Evolutionary conservation across 2,113 vertebrate genomes (phyloP), one percentile per base, ranked within the genome.

Genomic region (Miniopterus natalensis): DNA sequence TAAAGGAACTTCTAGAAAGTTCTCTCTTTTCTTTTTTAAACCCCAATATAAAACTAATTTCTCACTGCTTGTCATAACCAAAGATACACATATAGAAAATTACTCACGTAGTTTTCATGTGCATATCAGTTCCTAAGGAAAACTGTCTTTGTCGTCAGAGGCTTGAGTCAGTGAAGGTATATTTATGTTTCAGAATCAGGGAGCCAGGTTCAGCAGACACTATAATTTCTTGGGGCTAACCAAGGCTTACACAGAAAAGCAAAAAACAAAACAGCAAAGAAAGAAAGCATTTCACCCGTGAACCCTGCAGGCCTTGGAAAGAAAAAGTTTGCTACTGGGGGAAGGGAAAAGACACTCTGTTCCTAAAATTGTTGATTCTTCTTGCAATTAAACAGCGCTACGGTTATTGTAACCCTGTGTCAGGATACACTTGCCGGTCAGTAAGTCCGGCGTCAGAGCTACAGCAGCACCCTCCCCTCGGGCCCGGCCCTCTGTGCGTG

Each of bases 211-310:
- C 15, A 71, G 57, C 88, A 95, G 93, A 83, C 65, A 80, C 63
- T 94, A 0, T 95, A 94, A 97, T 97, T 96, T 96, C 61, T 83
- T 79, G n/a, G 47, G 65, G 78, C 36, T 94, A 92, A 74, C 85
- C 71, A 96, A 94, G 47, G 61, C 86, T 81, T 84, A 36, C 83
- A 79, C 45, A 45, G 45, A 78, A 78, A 92, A 59, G 40, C 6
- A 14, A 68, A 77, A 80, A 77, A 80, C 40, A 78, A 96, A 83
- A 84, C 36, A 77, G 47, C 29, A 53, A 65, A 78, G 77, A 75
- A 88, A 55, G 21, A 92, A 90, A 88, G 45, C 29, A 8, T 61
- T 74, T 93, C 15, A 4, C 47, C 84, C 23, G 7, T 79, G 80
- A 88, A 63, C 14, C 29, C 21, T 77, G 6, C 4, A 36, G 57